These are phyloP conservation scores for Epinotia bilunana DNA, from an alignment of 2,888 invertebrate species.

Conservation along the genomic window DNA sequence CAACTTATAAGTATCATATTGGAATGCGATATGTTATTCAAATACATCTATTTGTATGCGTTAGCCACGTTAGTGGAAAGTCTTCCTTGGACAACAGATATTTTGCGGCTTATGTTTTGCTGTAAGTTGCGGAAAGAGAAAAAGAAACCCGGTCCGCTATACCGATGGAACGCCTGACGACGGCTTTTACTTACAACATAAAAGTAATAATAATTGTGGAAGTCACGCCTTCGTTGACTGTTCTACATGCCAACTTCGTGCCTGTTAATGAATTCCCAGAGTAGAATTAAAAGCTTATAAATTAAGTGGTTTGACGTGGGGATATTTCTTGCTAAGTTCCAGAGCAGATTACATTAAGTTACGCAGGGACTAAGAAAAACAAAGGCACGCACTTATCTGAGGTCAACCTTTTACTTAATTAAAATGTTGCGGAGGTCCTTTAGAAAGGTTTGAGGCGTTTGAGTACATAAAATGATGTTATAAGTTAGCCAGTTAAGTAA, in stretches of 20 bases:
- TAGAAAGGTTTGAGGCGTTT: constrained; percentile 12
- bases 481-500: background rate
- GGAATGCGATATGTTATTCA: no score
- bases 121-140: background rate
- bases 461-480: background rate
- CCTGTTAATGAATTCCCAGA: constrained; percentile 37
- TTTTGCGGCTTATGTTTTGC: no score
- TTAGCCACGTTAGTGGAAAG: no score
- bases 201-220: background rate
- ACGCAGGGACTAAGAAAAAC: constrained; percentile 41
- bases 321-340: constrained; percentile 34
- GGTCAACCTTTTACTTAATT: constrained; percentile 39
- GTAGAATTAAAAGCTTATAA: constrained; percentile 43
- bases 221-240: background rate
- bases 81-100: no score
- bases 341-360: constrained; percentile 39
- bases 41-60: no score
- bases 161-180: background rate
- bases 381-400: constrained; percentile 38
- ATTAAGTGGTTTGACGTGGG: constrained; percentile 41
- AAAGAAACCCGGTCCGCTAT: background rate
- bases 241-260: constrained; percentile 9
- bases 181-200: background rate
- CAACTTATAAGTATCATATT: no score
- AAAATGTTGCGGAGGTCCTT: constrained; percentile 30